A percentile compares a stretch with the other conserved stretches of the same genome.
These are phyloP conservation scores for Teleiodes luculella DNA, from an alignment of 2,888 invertebrate genomes.

Conservation along the genomic window DNA sequence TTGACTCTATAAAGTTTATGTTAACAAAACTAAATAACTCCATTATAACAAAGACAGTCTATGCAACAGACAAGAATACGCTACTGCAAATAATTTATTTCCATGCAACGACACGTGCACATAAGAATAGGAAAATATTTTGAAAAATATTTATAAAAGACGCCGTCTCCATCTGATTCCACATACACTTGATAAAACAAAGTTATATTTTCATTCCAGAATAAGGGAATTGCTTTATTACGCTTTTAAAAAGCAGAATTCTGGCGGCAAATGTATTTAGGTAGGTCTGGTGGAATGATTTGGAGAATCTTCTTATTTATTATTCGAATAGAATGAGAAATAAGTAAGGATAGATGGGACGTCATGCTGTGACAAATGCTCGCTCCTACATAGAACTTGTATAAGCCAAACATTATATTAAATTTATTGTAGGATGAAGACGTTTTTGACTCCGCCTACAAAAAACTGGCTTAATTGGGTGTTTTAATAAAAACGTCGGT, in stretches of 20 bases:
- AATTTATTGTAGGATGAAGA: slow-evolving; percentile 70
- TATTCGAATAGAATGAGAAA: slow-evolving; percentile 44
- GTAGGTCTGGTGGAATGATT: slow-evolving; percentile 44
- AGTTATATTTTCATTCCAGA: slow-evolving; percentile 9
- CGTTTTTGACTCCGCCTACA: slow-evolving; percentile 57
- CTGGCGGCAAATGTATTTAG: slow-evolving; percentile 13
- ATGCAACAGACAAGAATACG: slow-evolving; percentile 32
- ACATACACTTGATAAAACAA: slow-evolving; percentile 4
- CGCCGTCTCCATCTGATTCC: slow-evolving; percentile 33
- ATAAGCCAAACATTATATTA: slow-evolving; percentile 59
- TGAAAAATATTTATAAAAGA: slow-evolving; percentile 44
- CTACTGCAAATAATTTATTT: slow-evolving; percentile 35
- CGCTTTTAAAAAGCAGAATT: slow-evolving; percentile 28
- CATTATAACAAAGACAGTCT: background rate
- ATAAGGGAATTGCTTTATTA: background rate
- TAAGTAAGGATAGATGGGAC: slow-evolving; percentile 60
- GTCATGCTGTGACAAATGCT: slow-evolving; percentile 69
- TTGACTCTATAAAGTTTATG: too few relatives aligned
- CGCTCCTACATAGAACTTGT: slow-evolving; percentile 47
- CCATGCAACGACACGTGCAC: slow-evolving; percentile 35
- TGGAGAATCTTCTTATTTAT: slow-evolving; percentile 61
- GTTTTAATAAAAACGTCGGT: slow-evolving; percentile 45
- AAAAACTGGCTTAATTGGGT: slow-evolving; percentile 51
- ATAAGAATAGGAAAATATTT: slow-evolving; percentile 36
- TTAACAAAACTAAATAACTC: background rate